Percentiles rank a stretch among this genome's conserved stretches.
Conservation (phyloP, 2,888 invertebrate genomes). For the Pemphredon lugubris region DNA sequence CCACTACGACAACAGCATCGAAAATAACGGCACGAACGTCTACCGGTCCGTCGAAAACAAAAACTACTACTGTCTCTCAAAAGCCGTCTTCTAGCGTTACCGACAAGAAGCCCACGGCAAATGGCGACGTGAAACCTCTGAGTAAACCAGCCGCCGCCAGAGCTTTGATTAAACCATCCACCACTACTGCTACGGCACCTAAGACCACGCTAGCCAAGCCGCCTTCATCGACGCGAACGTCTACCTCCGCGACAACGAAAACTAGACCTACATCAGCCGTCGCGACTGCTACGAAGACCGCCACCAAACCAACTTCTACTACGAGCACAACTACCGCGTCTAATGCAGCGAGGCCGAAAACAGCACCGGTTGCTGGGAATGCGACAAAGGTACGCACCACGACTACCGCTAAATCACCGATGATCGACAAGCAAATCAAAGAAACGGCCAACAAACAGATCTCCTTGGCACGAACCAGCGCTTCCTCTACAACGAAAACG, state of each 20-base stretch:
- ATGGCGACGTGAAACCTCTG: constrained; percentile 83
- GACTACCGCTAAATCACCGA: constrained; percentile 70
- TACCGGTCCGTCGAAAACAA: constrained; percentile 20
- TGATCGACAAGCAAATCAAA: constrained; percentile 85
- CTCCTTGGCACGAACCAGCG: constrained; percentile 82
- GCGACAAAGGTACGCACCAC: constrained; percentile 68
- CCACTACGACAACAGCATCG: constrained; percentile 57
- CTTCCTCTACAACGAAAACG: constrained; percentile 57
- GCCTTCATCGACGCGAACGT: constrained; percentile 63
- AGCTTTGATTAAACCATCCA: constrained; percentile 31
- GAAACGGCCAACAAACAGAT: constrained; percentile 88
- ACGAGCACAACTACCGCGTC: constrained; percentile 69
- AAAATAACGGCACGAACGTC: constrained; percentile 40
- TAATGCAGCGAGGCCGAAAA: constrained; percentile 68
- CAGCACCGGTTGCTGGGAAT: constrained; percentile 67
- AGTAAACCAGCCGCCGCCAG: constrained; percentile 54
- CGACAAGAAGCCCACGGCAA: constrained; percentile 83
- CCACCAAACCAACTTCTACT: constrained; percentile 37
- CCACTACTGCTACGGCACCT: constrained; percentile 53
- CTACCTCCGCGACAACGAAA: constrained; percentile 49
- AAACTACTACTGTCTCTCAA: constrained; percentile 23
- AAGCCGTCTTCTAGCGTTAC: constrained; percentile 63
- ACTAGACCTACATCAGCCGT: constrained; percentile 52
- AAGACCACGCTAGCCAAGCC: constrained; percentile 58
- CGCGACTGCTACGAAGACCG: constrained; percentile 51